Evolutionary conservation across 2,113 vertebrate species (phyloP).

Genomic region (Mixornis gularis): DNA sequence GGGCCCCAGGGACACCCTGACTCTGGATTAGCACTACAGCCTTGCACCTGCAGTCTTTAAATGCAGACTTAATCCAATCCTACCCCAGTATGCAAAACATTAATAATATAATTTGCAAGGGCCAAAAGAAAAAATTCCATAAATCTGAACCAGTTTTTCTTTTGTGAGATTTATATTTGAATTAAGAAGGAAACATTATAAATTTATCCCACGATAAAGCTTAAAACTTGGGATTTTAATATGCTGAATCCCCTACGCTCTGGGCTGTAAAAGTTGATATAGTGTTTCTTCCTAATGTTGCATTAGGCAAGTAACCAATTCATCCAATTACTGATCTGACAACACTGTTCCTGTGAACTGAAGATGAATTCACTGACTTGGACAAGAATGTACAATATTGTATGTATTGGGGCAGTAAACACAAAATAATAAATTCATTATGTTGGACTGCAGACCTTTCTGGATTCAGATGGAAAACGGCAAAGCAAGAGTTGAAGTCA

Average conservation of each 20-base stretch:
- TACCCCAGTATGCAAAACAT: not conserved
- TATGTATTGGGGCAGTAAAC: constrained; percentile 35
- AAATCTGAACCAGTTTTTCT: constrained; percentile 16
- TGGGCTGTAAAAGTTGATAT: constrained; percentile 28
- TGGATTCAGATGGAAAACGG: constrained; percentile 36
- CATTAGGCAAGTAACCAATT: constrained; percentile 52
- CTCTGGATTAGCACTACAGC: not conserved
- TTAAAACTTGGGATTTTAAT: constrained; percentile 29
- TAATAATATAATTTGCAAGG: constrained; percentile 11
- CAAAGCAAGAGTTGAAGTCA: constrained; percentile 60
- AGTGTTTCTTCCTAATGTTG: constrained; percentile 28
- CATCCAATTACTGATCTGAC: constrained; percentile 35
- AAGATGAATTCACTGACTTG: constrained; percentile 49
- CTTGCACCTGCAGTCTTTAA: constrained; percentile 50
- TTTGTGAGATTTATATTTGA: not conserved
- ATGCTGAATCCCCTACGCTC: not conserved
- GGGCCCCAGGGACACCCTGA: not conserved
- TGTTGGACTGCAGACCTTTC: not conserved
- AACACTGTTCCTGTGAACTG: constrained; percentile 35
- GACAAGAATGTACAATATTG: constrained; percentile 24
- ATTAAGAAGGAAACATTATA: constrained; percentile 29
- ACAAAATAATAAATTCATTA: constrained; percentile 33
- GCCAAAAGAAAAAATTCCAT: constrained; percentile 25
- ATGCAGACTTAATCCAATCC: constrained; percentile 6
- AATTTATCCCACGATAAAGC: constrained; percentile 34